phyloP scores from a whole-genome alignment of 2,113 vertebrate species.

The Sylvietta virens region DNA sequence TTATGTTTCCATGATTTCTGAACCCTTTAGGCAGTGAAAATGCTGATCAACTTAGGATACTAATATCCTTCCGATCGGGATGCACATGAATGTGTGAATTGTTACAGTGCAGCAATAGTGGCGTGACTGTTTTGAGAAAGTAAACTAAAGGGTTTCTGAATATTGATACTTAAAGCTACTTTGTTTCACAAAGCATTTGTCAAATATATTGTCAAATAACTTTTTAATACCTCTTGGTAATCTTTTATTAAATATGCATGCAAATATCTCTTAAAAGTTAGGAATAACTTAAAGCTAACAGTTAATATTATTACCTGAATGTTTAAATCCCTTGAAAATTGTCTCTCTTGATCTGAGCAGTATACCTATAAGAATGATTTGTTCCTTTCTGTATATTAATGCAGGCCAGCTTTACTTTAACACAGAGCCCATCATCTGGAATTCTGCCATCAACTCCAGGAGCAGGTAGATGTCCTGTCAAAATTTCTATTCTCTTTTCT shows the following conservation, averaged over 20 bases:
- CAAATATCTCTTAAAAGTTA: background rate
- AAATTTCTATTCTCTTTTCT: background rate
- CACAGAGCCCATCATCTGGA: constrained; percentile 80
- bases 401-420: constrained; percentile 76
- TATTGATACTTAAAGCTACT: background rate
- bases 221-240: background rate
- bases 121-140: background rate
- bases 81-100: background rate
- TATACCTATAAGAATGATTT: background rate
- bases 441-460: constrained; percentile 76
- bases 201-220: background rate
- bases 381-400: background rate
- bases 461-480: constrained; percentile 69
- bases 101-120: background rate
- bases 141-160: background rate
- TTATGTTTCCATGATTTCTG: background rate
- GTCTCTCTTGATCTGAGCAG: background rate
- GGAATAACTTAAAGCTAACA: background rate
- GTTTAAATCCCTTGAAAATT: background rate
- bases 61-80: background rate
- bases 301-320: background rate
- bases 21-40: background rate
- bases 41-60: background rate
- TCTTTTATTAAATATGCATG: background rate
- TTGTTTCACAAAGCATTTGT: background rate